Evolutionary conservation across 2,113 vertebrate genomes (phyloP).

Genomic region (Chionodraco myersi): DNA sequence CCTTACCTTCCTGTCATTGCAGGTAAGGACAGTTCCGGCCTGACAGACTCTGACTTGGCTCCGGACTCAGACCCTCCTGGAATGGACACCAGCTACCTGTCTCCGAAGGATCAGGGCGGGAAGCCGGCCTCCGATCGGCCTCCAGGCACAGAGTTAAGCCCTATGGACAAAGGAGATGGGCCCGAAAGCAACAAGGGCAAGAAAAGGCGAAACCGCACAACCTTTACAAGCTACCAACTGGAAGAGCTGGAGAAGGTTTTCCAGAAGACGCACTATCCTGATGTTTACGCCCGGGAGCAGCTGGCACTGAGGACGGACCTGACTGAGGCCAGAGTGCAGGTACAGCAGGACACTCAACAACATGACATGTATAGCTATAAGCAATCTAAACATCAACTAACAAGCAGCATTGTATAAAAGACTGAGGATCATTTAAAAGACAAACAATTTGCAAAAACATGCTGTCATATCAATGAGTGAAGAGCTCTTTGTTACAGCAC

Average conservation of each 20-base stretch:
- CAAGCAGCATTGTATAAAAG: background rate
- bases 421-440: background rate
- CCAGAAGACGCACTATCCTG: conserved; percentile 99
- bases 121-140: conserved; percentile 88
- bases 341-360: conserved; percentile 61
- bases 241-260: conserved; percentile 99
- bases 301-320: conserved; percentile 98
- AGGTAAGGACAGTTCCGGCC: conserved; percentile 91
- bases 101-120: conserved; percentile 76
- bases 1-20: conserved; percentile 11
- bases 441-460: background rate
- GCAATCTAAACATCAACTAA: background rate
- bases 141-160: conserved; percentile 86
- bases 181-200: conserved; percentile 98
- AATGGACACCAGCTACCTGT: conserved; percentile 96
- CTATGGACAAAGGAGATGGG: conserved; percentile 91
- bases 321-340: conserved; percentile 97
- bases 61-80: conserved; percentile 87
- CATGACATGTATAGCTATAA: background rate
- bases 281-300: conserved; percentile 97
- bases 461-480: background rate
- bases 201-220: conserved; percentile 97
- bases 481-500: conserved; percentile 8
- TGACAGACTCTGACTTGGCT: conserved; percentile 90
- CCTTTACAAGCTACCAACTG: conserved; percentile 98